Evolutionary conservation across 2,113 vertebrate species (phyloP).

Genomic region (Euleptes europaea): DNA sequence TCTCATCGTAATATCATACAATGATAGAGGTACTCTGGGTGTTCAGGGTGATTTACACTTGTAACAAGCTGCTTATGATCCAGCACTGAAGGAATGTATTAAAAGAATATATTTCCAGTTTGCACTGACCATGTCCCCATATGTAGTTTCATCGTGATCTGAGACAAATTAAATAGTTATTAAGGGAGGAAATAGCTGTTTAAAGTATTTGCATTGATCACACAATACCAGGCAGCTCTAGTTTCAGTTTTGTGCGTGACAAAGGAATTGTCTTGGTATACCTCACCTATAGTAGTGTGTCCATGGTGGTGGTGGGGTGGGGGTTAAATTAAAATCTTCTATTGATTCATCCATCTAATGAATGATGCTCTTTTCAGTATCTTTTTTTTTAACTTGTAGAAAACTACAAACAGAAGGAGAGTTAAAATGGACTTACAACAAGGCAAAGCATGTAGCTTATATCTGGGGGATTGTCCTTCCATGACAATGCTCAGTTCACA

Average conservation of each 20-base stretch:
- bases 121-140: not conserved
- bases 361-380: not conserved
- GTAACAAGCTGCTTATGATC: not conserved
- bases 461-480: not conserved
- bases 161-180: conserved; percentile 7
- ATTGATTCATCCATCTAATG: not conserved
- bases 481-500: not conserved
- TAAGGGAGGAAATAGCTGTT: not conserved
- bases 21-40: not conserved
- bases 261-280: conserved; percentile 11
- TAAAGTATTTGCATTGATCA: not conserved
- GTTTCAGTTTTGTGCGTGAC: not conserved
- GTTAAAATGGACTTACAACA: not conserved
- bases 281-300: not conserved
- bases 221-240: not conserved
- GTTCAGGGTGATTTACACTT: not conserved
- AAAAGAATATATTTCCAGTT: not conserved
- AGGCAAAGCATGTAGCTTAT: not conserved
- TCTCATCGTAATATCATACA: not conserved
- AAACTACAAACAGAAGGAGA: not conserved
- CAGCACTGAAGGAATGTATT: not conserved
- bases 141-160: not conserved
- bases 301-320: not conserved
- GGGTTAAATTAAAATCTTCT: not conserved
- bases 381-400: not conserved